Evolutionary conservation across 35 echinoderm and acorn worm genomes (phyloP).

Genomic region (Strongylocentrotus purpuratus): DNA sequence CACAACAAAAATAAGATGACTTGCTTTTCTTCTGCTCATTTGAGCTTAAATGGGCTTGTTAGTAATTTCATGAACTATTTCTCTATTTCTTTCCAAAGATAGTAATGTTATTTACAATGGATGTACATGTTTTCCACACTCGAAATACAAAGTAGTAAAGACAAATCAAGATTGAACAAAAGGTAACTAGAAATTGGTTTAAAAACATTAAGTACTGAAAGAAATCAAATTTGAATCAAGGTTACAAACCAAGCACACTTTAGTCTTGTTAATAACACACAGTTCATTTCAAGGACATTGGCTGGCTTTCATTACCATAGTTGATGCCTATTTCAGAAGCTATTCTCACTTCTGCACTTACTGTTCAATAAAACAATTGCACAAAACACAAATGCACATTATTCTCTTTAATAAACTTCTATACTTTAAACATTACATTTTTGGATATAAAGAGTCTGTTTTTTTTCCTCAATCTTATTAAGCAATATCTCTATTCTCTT

Average conservation of each 20-base stretch:
- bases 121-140: not conserved
- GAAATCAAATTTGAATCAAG: not conserved
- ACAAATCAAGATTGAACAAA: not conserved
- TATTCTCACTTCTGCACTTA: not conserved
- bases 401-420: not conserved
- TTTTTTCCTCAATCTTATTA: not conserved
- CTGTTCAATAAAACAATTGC: too few relatives aligned
- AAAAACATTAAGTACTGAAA: not conserved
- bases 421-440: not conserved
- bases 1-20: not conserved
- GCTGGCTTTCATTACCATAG: not conserved
- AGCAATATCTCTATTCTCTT: not conserved
- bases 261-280: not conserved
- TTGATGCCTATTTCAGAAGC: not conserved
- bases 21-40: not conserved
- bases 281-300: not conserved
- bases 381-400: not conserved
- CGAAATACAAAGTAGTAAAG: not conserved
- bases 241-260: not conserved
- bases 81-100: not conserved
- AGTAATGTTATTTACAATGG: not conserved
- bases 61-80: too few relatives aligned
- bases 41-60: too few relatives aligned
- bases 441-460: not conserved
- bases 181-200: too few relatives aligned